Evolutionary conservation across 2,888 invertebrate genomes (phyloP).

Genomic region (Eulithis testata): DNA sequence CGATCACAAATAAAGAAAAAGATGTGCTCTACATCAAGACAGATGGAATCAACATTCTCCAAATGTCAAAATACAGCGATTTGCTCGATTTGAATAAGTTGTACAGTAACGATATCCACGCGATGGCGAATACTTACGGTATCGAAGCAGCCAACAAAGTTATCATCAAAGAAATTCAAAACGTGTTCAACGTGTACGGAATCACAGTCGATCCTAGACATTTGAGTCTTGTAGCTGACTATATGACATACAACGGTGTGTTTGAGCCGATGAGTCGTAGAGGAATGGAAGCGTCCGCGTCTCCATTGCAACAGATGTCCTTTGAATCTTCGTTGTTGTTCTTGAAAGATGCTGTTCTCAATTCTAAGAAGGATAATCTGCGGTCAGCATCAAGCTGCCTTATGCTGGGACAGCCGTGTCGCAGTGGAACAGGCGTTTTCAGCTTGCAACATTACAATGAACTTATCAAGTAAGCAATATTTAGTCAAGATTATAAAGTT

Average conservation of each 20-base stretch:
- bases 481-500: background rate
- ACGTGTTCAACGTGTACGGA: constrained; percentile 98
- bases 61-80: constrained; percentile 93
- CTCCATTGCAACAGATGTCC: constrained; percentile 98
- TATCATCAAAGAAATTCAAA: constrained; percentile 96
- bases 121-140: constrained; percentile 95
- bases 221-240: constrained; percentile 96
- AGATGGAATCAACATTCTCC: constrained; percentile 96
- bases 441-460: constrained; percentile 66
- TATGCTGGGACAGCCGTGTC: constrained; percentile 93
- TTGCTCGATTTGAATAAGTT: constrained; percentile 92
- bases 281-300: constrained; percentile 95
- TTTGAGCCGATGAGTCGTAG: constrained; percentile 95
- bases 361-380: constrained; percentile 90
- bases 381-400: constrained; percentile 94
- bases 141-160: constrained; percentile 97
- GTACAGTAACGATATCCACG: constrained; percentile 97
- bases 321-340: constrained; percentile 97
- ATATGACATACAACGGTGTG: constrained; percentile 97
- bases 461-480: constrained; percentile 41
- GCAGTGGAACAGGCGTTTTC: constrained; percentile 93
- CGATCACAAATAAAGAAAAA: constrained; percentile 90
- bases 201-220: constrained; percentile 98
- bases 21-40: constrained; percentile 91
- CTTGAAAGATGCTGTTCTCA: constrained; percentile 89